These are phyloP conservation scores for Stictonetta naevosa DNA, from an alignment of 2,113 vertebrate species.

Conservation along the genomic window DNA sequence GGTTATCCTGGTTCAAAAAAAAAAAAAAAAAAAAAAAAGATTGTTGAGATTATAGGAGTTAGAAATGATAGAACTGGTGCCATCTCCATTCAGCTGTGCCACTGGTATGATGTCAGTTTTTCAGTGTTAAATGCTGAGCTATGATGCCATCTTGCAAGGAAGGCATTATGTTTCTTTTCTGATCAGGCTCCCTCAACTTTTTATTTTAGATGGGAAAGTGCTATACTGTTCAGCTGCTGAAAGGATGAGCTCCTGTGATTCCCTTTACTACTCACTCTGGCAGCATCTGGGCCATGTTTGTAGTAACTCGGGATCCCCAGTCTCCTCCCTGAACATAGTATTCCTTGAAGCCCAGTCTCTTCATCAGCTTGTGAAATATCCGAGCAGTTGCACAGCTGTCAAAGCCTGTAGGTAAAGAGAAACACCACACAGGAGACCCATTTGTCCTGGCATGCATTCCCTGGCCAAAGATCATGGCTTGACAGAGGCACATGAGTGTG, in stretches of 20 bases:
- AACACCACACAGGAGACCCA: neutral
- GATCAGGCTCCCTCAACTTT: neutral
- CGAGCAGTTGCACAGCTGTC: conserved; percentile 78
- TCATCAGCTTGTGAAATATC: conserved; percentile 90
- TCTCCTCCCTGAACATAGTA: conserved; percentile 92
- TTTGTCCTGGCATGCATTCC: neutral
- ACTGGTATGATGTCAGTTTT: neutral
- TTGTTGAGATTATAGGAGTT: neutral
- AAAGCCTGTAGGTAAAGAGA: conserved; percentile 76
- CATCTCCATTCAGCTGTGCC: neutral
- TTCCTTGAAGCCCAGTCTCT: conserved; percentile 84
- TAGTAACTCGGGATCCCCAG: conserved; percentile 85
- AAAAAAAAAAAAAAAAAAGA: neutral
- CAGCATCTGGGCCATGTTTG: conserved; percentile 88
- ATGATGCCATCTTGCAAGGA: neutral
- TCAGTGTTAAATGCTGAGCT: neutral
- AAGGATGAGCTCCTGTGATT: neutral
- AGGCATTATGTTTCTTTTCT: neutral
- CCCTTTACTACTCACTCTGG: conserved; percentile 80
- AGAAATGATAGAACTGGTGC: neutral
- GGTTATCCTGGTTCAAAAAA: neutral
- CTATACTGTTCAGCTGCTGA: neutral
- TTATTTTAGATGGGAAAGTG: neutral
- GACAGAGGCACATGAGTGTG: rapidly evolving
- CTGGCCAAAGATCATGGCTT: neutral